These are phyloP conservation scores for Acanthopagrus latus DNA, from an alignment of 2,797 vertebrate species.

Conservation along the genomic window DNA sequence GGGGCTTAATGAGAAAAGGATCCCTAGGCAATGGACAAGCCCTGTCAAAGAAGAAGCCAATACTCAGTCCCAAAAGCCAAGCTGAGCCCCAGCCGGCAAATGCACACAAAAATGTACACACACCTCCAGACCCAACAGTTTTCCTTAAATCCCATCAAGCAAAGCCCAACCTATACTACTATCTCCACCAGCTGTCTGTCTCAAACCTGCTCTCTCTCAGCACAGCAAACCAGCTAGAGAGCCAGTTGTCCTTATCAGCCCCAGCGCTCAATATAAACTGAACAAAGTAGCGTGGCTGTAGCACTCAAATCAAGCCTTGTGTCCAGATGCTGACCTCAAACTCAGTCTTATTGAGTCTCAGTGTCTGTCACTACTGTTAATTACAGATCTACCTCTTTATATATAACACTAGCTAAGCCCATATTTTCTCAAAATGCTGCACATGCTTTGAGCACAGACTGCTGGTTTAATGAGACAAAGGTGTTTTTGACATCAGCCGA, in stretches of 20 bases:
- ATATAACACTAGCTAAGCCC: too few relatives aligned
- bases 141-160: conserved; percentile 62
- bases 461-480: background rate
- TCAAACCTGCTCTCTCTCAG: conserved; percentile 30
- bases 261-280: conserved; percentile 18
- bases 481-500: background rate
- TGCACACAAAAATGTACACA: conserved; percentile 40
- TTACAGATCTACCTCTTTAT: too few relatives aligned
- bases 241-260: conserved; percentile 56
- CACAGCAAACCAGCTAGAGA: conserved; percentile 51
- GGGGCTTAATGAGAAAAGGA: conserved; percentile 80
- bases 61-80: conserved; percentile 49
- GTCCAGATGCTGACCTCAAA: conserved; percentile 30
- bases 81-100: conserved; percentile 28
- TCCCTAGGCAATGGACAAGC: conserved; percentile 74
- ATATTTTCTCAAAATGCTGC: too few relatives aligned
- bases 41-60: conserved; percentile 72
- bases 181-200: conserved; percentile 63
- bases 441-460: background rate
- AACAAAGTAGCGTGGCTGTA: conserved; percentile 9
- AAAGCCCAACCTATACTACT: conserved; percentile 44
- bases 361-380: background rate
- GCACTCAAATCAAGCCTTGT: conserved; percentile 1
- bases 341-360: conserved; percentile 22
- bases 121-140: conserved; percentile 48